Base-by-base conservation (phyloP, 2,888 invertebrate species). In the Zygothrica quintamaculata region DNA sequence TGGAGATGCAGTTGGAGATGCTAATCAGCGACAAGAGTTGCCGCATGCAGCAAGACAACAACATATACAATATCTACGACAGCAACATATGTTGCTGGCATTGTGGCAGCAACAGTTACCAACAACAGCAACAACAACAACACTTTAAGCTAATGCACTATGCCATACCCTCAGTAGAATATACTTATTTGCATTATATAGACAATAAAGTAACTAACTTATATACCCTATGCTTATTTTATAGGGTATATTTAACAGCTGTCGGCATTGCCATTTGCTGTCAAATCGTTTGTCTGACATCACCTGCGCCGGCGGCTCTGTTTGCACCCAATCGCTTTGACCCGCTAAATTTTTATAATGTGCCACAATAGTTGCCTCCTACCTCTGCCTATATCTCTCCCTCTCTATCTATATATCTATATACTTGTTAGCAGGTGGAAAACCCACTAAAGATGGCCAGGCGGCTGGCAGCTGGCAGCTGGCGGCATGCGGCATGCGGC, bases 21-120 rank as follows among this genome's bases (percentile, higher is more conserved):
- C 65, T 84, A 79, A 81, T 84, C 85, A 79, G 74, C 69, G 56
- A 68, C 79, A 69, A 56, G 57, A 51, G 65, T 44, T 51, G 77
- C 72, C 57, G 65, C 77, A 69, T 67, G 72, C 64, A 62, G 40
- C 66, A 73, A 61, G 69, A 61, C 48, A 47, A 59, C 80, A 62
- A 64, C 67, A 58, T 66, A 65, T 66, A 70, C 62, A 57, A 59
- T 42, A 40, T 53, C 65, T 46, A 55, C 65, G 71, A 68, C 61
- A 64, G 67, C 68, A 66, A 71, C 77, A 71, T 71, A 57, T 78
- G 81, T 81, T 71, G 71, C 66, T n/a, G n/a, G n/a, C n/a, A n/a
- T n/a, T n/a, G n/a, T n/a, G n/a, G n/a, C n/a, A n/a, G n/a, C n/a
- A n/a, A n/a, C n/a, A 48, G 51, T 60, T 50, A 50, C 26, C 60